These are phyloP conservation scores for Prunella fulvescens DNA, from an alignment of 2,113 vertebrate genomes.

Conservation along the genomic window DNA sequence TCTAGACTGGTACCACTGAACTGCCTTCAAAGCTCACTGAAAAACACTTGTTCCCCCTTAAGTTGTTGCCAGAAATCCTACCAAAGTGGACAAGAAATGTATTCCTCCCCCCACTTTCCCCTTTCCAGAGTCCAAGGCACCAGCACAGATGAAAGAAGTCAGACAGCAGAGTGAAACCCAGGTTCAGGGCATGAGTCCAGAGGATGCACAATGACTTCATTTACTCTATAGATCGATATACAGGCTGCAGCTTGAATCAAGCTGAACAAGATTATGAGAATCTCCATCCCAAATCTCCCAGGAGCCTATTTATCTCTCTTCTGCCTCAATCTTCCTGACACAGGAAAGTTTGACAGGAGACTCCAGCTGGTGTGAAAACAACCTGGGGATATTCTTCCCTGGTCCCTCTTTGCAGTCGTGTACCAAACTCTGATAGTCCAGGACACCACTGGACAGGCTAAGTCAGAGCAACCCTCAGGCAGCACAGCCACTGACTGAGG, in stretches of 20 bases:
- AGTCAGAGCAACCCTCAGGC: background rate
- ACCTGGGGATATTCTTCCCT: background rate
- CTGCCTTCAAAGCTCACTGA: background rate
- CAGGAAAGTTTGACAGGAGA: background rate
- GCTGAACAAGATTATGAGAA: constrained; percentile 2
- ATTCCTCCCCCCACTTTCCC: background rate
- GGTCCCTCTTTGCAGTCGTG: background rate
- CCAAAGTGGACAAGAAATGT: background rate
- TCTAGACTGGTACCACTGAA: background rate
- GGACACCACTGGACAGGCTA: background rate
- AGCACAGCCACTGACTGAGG: background rate
- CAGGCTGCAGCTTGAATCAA: constrained; percentile 5
- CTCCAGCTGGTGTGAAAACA: background rate
- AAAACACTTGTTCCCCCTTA: background rate
- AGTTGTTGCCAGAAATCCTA: background rate
- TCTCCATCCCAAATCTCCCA: constrained; percentile 3
- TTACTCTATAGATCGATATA: background rate
- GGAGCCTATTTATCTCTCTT: constrained; percentile 15
- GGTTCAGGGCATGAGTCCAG: background rate
- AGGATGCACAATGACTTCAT: constrained; percentile 11
- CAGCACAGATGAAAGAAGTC: background rate
- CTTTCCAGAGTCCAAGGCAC: background rate
- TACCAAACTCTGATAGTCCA: background rate
- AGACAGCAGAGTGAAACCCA: background rate
- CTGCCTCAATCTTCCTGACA: background rate